Evolutionary conservation across 1,140 invertebrate genomes (phyloP).

Genomic region (Brachionus manjavacas): DNA sequence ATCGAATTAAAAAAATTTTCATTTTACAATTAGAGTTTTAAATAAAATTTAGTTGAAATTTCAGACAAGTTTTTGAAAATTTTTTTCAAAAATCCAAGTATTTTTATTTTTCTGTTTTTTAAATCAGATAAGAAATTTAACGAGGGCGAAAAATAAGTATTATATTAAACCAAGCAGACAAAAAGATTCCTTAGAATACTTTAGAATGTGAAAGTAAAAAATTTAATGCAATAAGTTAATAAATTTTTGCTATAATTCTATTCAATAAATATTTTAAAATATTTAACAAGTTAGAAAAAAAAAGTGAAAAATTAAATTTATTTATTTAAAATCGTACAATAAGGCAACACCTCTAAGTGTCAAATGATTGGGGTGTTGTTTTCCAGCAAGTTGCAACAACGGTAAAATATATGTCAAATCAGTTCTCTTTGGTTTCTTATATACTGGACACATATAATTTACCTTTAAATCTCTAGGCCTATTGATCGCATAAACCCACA

Average conservation of each 20-base stretch:
- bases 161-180: no score
- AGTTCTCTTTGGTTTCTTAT: conserved; percentile 84
- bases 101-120: no score
- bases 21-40: no score
- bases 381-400: conserved; percentile 75
- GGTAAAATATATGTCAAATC: conserved; percentile 91
- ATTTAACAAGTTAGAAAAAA: background rate
- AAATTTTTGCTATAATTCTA: background rate
- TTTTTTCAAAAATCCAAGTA: no score
- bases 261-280: background rate
- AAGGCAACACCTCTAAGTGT: conserved; percentile 84
- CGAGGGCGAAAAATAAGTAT: no score
- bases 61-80: no score
- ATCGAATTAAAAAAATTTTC: no score
- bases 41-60: no score
- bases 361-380: conserved; percentile 57
- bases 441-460: conserved; percentile 91
- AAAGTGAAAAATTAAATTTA: no score
- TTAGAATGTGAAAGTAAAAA: no score
- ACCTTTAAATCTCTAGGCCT: conserved; percentile 7
- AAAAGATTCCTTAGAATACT: no score
- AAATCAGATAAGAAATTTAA: no score
- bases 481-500: conserved; percentile 47
- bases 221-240: background rate
- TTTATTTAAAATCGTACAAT: conserved; percentile 90